These are phyloP conservation scores for Rhaphigaster nebulosa DNA, from an alignment of 2,888 invertebrate genomes.

Conservation along the genomic window DNA sequence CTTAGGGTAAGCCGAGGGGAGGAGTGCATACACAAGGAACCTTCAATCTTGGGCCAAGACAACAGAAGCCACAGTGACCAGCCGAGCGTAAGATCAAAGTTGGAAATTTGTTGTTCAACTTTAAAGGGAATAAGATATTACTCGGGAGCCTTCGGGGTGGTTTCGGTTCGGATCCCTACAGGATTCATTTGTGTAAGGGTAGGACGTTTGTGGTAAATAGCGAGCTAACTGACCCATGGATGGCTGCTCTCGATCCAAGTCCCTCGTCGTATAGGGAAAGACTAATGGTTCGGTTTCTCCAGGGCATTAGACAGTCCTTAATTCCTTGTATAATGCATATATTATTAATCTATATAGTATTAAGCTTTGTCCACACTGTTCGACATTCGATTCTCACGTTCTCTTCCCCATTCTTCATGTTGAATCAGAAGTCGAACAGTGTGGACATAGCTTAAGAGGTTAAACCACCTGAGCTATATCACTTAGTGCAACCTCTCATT, in stretches of 20 bases:
- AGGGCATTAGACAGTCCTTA: neutral
- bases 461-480: no score
- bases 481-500: no score
- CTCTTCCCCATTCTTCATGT: no score
- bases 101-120: slow-evolving; percentile 37
- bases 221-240: slow-evolving; percentile 18
- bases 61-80: slow-evolving; percentile 14
- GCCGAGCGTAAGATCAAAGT: slow-evolving; percentile 46
- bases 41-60: slow-evolving; percentile 21
- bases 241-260: neutral
- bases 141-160: neutral
- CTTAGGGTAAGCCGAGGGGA: neutral
- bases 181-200: slow-evolving; percentile 20
- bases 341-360: no score
- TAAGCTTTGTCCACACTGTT: no score
- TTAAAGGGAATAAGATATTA: slow-evolving; percentile 45
- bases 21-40: neutral
- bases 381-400: no score
- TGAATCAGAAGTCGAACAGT: no score
- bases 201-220: slow-evolving; percentile 23
- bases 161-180: neutral
- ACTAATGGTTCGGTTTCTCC: neutral
- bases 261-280: neutral
- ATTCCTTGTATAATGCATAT: no score
- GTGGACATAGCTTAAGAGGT: no score